Base-by-base conservation (phyloP, 2,797 vertebrate genomes). In the Propithecus deckenii region DNA sequence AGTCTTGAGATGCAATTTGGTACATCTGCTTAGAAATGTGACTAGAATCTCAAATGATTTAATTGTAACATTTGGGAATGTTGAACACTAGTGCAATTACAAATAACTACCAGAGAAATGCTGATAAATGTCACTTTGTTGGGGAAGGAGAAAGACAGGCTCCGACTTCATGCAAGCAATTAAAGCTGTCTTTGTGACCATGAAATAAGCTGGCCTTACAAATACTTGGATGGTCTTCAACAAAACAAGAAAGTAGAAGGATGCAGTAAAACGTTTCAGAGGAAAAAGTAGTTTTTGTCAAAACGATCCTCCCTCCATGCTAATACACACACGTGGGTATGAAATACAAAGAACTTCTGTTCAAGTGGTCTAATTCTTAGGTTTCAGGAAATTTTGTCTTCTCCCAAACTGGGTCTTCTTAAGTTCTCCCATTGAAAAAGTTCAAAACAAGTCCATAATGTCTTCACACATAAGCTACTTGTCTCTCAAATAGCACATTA, bases 21-120 rank as follows among this genome's bases (percentile, higher is more conserved):
- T 98, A 97, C 98, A 98, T 98, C 98, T 99, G 98, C 97, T 98
- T 96, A 48, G 91, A 95, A 97, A 97, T 97, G 97, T 97, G 98
- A 98, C 97, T 96, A 92, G 97, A 97, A 97, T 96, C 96, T 97
- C 96, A 98, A 98, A 98, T 95, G 97, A 98, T 97, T 98, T 98
- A 98, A 98, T 98, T 99, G 98, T 98, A 98, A 98, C 96, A 97
- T 92, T 98, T 94, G 96, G 97, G 97, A 97, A 98, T 98, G 97
- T 97, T 97, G 98, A 98, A 95, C 96, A 97, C 97, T 86, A 94
- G 95, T 35, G 91, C 95, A 98, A 98, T 98, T 97, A 98, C 97
- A 98, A 98, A 97, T 96, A 98, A 98, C 90, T 87, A 96, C 96
- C 96, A 97, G 80, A 97, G 92, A 98, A 97, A 98, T 94, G 97